Base-by-base conservation (phyloP, 30 jellyfish, hydroid and myxozoan genomes). In the Aurelia sp. region DNA sequence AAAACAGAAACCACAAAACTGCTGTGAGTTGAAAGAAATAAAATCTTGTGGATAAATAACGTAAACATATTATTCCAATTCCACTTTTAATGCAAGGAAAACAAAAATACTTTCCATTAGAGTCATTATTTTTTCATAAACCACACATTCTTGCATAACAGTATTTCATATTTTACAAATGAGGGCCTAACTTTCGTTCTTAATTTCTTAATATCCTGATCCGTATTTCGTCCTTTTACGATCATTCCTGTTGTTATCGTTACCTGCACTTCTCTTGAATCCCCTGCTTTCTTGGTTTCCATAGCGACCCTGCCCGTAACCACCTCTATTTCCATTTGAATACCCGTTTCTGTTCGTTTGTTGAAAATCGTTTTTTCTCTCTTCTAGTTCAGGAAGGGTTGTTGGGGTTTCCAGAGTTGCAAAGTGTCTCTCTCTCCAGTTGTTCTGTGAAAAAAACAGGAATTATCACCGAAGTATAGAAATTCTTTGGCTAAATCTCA, bases 361-460 rank as follows among this genome's bases (percentile, higher is more conserved):
- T 2, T n/a, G 69, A 44, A 5, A 44, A 76, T 66, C 66, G 63
- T 59, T 78, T 19, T 53, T 52, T 65, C 96, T 72, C 30, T 88
- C 98, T 8, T 74, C 94, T 10, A 93, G 76, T 55, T 93, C 98
- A 5, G 98, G 98, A 9, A 93, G 89, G 40, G 72, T 96, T 1
- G 98, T 88, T 8, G 92, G 94, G 41, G 65, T 88, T 63, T 93
- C 98, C 24, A 93, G 90, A 0, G 94, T 64, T 7, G 98, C 97
- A 55, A 70, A 93, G 38, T 93, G 94, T 40, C 93, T 88, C 27
- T 96, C 97, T 71, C 64, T 78, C 98, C 98, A 93, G 33, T 75
- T 74, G 31, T 93, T 91, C 98, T 93, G 78, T 27, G 76, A 63
- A 18, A 27, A 80, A 60, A 20, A 72, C 33, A 13, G 55, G 15